These are phyloP conservation scores for Oeneis ivallda DNA, from an alignment of 2,888 invertebrate species.

Conservation along the genomic window DNA sequence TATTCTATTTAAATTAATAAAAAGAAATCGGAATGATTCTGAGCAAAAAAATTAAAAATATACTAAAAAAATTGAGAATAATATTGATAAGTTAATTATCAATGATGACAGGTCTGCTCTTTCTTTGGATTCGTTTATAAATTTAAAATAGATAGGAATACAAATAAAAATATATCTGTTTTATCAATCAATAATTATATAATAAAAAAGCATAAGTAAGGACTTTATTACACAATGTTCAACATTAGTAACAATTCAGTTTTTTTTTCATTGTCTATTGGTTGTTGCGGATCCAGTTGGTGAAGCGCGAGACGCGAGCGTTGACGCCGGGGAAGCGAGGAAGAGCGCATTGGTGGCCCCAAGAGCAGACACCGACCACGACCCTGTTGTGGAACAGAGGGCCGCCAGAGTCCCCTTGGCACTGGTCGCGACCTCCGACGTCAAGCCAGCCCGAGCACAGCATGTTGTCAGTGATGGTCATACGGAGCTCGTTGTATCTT, in stretches of 20 bases:
- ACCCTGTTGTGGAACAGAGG: constrained; percentile 58
- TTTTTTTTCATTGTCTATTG: constrained; percentile 40
- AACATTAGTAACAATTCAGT: too few relatives aligned
- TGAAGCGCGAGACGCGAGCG: constrained; percentile 52
- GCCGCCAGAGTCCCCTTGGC: constrained; percentile 62
- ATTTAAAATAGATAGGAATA: background rate
- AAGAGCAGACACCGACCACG: constrained; percentile 46
- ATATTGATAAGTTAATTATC: too few relatives aligned
- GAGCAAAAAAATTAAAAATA: too few relatives aligned
- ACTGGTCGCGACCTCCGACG: constrained; percentile 64
- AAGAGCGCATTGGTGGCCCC: constrained; percentile 51
- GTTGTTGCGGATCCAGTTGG: constrained; percentile 53
- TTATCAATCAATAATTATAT: background rate
- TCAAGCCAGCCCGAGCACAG: constrained; percentile 60
- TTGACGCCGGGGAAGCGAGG: constrained; percentile 50
- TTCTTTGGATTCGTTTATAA: too few relatives aligned
- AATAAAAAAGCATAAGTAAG: too few relatives aligned
- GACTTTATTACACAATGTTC: too few relatives aligned
- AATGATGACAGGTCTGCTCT: too few relatives aligned
- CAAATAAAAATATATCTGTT: background rate
- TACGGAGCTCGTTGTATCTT: constrained; percentile 44
- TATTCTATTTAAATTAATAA: too few relatives aligned
- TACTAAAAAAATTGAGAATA: too few relatives aligned
- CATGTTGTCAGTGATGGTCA: constrained; percentile 53
- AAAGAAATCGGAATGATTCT: too few relatives aligned